Percentiles rank a stretch among this genome's conserved stretches.
phyloP scores from a whole-genome alignment of 2,113 vertebrate genomes.

The Muntiacus reevesi region DNA sequence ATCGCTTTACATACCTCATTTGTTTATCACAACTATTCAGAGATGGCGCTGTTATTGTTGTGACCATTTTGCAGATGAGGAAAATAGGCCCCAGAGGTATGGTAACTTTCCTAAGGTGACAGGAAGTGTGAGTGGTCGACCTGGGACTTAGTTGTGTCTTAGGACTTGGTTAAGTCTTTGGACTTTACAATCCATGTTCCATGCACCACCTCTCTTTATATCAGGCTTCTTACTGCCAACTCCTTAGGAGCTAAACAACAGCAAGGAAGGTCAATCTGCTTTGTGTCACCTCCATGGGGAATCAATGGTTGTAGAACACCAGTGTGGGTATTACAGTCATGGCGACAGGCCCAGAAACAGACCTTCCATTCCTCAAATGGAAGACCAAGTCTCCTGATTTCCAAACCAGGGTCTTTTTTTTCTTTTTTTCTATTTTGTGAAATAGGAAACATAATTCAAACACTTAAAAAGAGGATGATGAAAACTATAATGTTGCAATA shows the following conservation, averaged over 20 bases:
- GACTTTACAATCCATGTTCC: background rate
- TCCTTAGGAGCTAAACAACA: background rate
- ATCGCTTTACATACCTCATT: slow-evolving; percentile 58
- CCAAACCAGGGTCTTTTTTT: background rate
- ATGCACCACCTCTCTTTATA: background rate
- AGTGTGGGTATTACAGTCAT: background rate
- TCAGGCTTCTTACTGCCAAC: background rate
- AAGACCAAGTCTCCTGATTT: background rate
- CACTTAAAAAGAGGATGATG: background rate
- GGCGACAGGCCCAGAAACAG: accelerated
- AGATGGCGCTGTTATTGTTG: slow-evolving; percentile 47
- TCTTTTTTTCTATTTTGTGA: background rate
- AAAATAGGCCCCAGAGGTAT: slow-evolving; percentile 1
- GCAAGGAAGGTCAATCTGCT: background rate
- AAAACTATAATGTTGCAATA: background rate
- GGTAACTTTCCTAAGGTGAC: background rate
- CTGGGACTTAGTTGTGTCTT: background rate
- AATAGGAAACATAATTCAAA: background rate
- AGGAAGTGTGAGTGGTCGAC: background rate
- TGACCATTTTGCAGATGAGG: slow-evolving; percentile 31
- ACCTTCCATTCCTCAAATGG: background rate
- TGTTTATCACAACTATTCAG: slow-evolving; percentile 51
- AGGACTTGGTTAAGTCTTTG: background rate
- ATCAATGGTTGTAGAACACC: background rate
- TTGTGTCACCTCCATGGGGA: background rate